Evolutionary conservation across 2,797 vertebrate genomes (phyloP), one percentile per base, ranked within the genome.

Genomic region (Steatocranus sp.): DNA sequence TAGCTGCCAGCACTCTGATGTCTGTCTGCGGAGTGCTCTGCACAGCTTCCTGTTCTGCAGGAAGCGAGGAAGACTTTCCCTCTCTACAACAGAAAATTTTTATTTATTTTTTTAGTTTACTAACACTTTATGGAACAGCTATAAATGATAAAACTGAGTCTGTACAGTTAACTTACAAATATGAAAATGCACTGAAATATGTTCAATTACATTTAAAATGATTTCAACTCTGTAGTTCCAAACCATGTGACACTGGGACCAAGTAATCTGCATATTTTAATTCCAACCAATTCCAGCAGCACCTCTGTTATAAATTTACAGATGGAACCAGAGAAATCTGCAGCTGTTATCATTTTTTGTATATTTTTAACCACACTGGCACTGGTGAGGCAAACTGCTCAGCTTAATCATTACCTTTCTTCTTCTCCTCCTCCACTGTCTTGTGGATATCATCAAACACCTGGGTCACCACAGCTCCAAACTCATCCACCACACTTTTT

Each of bases 1-100:
- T 68, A 98, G 97, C 80, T 96, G 94, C 88, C 95, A 96, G 87
- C 98, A 99, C 93, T 96, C 96, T 3, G 97, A 97, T 2, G 96
- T 95, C 94, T 98, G 97, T 79, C 92, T 97, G 78, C 78, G 94
- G 70, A 97, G 95, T 76, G 97, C 95, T 85, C 84, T 93, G 89
- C 97, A 97, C 27, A 94, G 82, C 89, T 87, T 95, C 90, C 93
- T 96, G 87, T 93, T 94, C 63, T 34, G 88, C 79, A 95, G 81
- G 79, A 94, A 91, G 41, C 79, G 87, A 9, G 93, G 91, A 74
- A 95, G 83, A 11, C 73, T 78, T 38, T 87, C 73, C 80, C 75
- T 92, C 58, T 27, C 96, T 96, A 25, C n/a, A 51, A 3, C 38
- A 75, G 58, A 81, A 63, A 18, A 17, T 18, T 5, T 10, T 4